Evolutionary conservation across 2,797 vertebrate species (phyloP).

Genomic region (Apogon hyalosoma): DNA sequence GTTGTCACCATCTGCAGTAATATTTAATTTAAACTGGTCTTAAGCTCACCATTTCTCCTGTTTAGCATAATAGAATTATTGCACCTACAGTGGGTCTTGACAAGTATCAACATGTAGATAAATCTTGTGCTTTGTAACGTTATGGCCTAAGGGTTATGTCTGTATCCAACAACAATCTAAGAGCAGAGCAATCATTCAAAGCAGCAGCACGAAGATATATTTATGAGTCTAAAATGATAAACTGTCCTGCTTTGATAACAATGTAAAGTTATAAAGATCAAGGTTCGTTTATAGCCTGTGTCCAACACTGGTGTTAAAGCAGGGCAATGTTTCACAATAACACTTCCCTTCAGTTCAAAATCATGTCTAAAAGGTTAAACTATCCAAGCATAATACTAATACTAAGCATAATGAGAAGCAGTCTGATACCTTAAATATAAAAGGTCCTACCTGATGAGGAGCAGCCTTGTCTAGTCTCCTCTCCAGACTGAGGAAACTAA

Average conservation of each 20-base stretch:
- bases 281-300: no score
- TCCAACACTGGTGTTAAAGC: background rate
- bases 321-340: background rate
- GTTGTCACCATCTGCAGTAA: constrained; percentile 21
- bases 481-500: constrained; percentile 59
- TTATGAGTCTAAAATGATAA: background rate
- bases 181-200: background rate
- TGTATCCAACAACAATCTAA: constrained; percentile 19
- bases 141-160: constrained; percentile 16
- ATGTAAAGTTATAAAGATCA: background rate
- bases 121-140: constrained; percentile 9
- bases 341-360: background rate
- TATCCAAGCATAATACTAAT: no score
- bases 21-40: constrained; percentile 35
- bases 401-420: background rate
- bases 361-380: constrained; percentile 5
- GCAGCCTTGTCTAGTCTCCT: constrained; percentile 47
- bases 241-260: background rate
- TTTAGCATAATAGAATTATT: background rate
- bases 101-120: constrained; percentile 49
- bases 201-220: constrained; percentile 5
- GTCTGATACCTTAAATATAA: background rate
- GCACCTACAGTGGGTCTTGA: background rate
- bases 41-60: background rate
- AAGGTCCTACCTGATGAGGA: constrained; percentile 70